Conservation (phyloP, 2,888 invertebrate genomes). For the Sinotaia quadrata region DNA sequence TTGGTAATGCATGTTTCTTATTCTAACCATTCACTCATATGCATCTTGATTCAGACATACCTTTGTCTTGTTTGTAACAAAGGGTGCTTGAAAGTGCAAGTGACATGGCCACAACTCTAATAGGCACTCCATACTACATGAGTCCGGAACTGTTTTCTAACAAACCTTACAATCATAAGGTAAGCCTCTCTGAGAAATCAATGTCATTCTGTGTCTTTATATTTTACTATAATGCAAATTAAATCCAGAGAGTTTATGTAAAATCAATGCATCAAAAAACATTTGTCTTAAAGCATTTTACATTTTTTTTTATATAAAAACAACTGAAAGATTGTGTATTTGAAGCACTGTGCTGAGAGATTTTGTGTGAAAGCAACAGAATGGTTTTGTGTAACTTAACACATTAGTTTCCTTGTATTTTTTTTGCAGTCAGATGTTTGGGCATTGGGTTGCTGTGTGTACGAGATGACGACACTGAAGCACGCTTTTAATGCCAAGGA, state of each 20-base stretch:
- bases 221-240: not conserved
- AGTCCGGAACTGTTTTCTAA: conserved; percentile 74
- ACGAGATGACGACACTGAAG: conserved; percentile 73
- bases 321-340: no score
- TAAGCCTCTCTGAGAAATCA: conserved; percentile 45
- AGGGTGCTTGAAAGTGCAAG: conserved; percentile 71
- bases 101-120: conserved; percentile 74
- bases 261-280: not conserved
- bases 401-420: no score
- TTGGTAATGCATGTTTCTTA: no score
- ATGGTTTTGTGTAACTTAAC: no score
- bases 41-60: not conserved
- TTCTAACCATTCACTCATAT: not conserved
- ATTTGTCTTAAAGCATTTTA: conserved; percentile 2
- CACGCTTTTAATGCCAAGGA: conserved; percentile 74
- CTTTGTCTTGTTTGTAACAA: conserved; percentile 20
- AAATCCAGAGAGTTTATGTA: not conserved
- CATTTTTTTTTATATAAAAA: not conserved
- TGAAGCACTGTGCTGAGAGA: no score
- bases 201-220: not conserved
- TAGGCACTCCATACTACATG: conserved; percentile 74
- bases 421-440: conserved; percentile 73
- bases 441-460: conserved; percentile 74
- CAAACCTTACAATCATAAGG: conserved; percentile 74
- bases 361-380: no score